These are phyloP conservation scores for Druon quercuslanigerum DNA, from an alignment of 1,140 invertebrate genomes.

Conservation along the genomic window DNA sequence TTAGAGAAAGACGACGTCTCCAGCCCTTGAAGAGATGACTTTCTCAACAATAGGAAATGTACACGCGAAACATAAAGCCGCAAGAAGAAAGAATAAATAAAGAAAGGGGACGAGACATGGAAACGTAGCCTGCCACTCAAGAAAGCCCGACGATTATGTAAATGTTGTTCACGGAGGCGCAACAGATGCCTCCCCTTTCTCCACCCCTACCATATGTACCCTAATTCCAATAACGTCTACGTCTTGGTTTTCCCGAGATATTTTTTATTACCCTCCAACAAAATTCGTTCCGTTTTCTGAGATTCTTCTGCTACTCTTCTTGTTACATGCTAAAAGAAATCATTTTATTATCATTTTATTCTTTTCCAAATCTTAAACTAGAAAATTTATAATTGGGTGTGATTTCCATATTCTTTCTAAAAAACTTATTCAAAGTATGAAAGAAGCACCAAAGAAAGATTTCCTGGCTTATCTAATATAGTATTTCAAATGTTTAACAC, in stretches of 20 bases:
- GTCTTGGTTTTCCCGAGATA: slow-evolving; percentile 54
- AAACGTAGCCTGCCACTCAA: slow-evolving; percentile 46
- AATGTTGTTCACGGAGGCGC: slow-evolving; percentile 73
- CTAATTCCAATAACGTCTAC: slow-evolving; percentile 64
- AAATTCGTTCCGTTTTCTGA: slow-evolving; percentile 70
- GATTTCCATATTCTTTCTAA: no score
- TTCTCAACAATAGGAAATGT: slow-evolving; percentile 51
- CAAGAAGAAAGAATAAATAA: slow-evolving; percentile 37
- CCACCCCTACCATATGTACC: slow-evolving; percentile 47
- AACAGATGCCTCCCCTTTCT: slow-evolving; percentile 69
- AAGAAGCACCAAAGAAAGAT: no score
- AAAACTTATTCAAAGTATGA: no score
- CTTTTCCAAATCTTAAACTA: no score
- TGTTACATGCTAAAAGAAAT: neutral
- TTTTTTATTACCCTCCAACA: slow-evolving; percentile 67
- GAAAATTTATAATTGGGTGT: no score
- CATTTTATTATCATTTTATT: neutral
- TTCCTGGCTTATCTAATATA: no score
- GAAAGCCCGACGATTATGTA: slow-evolving; percentile 69
- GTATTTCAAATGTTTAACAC: no score
- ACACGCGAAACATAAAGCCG: slow-evolving; percentile 31
- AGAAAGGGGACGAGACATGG: slow-evolving; percentile 46
- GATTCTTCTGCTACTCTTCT: slow-evolving; percentile 42
- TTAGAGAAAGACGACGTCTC: slow-evolving; percentile 22
- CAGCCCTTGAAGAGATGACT: slow-evolving; percentile 46